Base-by-base conservation (phyloP, 2,113 vertebrate genomes). In the Chaetodon trifascialis region DNA sequence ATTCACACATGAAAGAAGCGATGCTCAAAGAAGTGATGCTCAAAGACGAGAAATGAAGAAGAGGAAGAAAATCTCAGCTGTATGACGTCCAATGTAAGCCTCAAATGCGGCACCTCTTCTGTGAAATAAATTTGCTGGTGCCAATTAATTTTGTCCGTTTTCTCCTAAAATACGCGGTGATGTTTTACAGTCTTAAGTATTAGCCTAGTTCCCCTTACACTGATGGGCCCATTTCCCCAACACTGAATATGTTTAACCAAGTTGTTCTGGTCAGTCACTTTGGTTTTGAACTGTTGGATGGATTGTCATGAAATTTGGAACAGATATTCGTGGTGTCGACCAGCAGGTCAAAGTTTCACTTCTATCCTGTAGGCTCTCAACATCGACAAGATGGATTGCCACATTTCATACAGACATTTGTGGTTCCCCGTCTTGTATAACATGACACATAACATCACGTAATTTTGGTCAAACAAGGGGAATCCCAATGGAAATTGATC, bases 1-100 rank as follows among this genome's bases (percentile, higher is more conserved):
- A 54, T 52, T 74, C 38, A 76, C 79, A 86, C 73, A 70, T 67
- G 44, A 79, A 52, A 74, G 76, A 36, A 73, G 55, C 17, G 67
- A 76, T 0, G 6, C 51, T 30, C 12, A 79, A 52, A 74, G 76
- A 36, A 73, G 55, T 23, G 67, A 76, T 70, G 76, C 58, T 76
- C 40, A 59, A 42, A 19, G 34, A 66, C 6, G 12, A 52, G 25
- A 44, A 40, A 42, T 38, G 40, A 68, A 47, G 59, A 76, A 23
- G 36, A 30, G n/a, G 34, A 76, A 63, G 68, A 23, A 49, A 62
- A 60, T 76, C 19, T 47, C 34, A 25, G 58, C 14, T 54, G n/a
- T n/a, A n/a, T n/a, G n/a, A n/a, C n/a, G n/a, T n/a, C n/a, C n/a
- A n/a, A n/a, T n/a, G n/a, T n/a, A n/a, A n/a, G n/a, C n/a, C n/a